These are phyloP conservation scores for Henricia sp. DNA, from an alignment of 53 echinoderm and acorn worm genomes.

Conservation along the genomic window DNA sequence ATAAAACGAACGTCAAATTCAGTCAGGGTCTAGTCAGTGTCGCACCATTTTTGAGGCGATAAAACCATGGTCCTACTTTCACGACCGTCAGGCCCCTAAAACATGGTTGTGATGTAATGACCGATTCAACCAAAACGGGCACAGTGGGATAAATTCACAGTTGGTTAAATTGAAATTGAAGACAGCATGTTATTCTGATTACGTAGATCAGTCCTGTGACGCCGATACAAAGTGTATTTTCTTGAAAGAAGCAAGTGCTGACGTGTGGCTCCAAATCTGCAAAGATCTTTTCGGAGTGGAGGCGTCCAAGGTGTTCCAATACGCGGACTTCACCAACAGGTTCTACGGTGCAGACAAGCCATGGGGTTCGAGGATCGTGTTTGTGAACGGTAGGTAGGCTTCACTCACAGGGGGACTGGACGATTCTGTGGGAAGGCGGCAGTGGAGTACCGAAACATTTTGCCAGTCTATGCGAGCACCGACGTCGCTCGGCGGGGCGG, in stretches of 20 bases:
- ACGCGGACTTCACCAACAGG: conserved; percentile 68
- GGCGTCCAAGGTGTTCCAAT: neutral
- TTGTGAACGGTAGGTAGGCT: conserved; percentile 63
- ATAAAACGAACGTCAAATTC: no score
- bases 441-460: no score
- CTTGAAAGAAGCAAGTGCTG: conserved; percentile 14
- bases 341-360: conserved; percentile 74
- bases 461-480: no score
- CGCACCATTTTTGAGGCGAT: no score
- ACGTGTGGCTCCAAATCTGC: conserved; percentile 25
- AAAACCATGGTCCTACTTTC: no score
- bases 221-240: conserved; percentile 50
- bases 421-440: neutral
- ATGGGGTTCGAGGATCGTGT: conserved; percentile 70
- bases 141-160: no score
- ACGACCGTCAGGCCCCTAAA: no score
- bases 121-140: no score
- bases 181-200: neutral
- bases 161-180: no score
- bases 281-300: conserved; percentile 48
- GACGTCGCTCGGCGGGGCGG: no score
- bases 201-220: conserved; percentile 70
- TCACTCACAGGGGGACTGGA: neutral
- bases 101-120: no score
- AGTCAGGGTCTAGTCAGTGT: no score